Percentiles rank a stretch among this genome's conserved stretches.
Conservation (phyloP, 2,888 invertebrate genomes). For the Epistrophe grossulariae region DNA sequence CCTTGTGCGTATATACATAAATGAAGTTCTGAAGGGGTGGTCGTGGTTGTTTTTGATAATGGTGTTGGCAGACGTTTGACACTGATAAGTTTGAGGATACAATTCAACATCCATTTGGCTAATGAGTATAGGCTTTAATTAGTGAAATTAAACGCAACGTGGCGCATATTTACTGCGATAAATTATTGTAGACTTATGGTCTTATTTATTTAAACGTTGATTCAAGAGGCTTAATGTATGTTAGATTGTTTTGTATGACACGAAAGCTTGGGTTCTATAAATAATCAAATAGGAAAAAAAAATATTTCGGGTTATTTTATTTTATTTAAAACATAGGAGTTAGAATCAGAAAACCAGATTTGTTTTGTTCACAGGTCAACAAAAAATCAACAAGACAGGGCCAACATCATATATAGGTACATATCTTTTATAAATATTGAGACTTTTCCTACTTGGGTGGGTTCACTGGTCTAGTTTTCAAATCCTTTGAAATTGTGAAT, state of each 20-base stretch:
- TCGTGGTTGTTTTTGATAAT: conserved; percentile 34
- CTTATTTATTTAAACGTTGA: background rate
- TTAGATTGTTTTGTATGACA: conserved; percentile 31
- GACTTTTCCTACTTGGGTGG: too few relatives aligned
- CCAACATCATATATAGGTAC: too few relatives aligned
- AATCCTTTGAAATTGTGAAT: too few relatives aligned
- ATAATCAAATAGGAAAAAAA: too few relatives aligned
- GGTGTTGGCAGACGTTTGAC: conserved; percentile 54
- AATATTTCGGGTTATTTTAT: too few relatives aligned
- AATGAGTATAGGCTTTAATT: conserved; percentile 75
- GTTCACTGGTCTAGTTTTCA: too few relatives aligned
- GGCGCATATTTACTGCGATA: conserved; percentile 46
- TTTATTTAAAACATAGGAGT: too few relatives aligned
- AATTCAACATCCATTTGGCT: conserved; percentile 74
- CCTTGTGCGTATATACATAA: background rate
- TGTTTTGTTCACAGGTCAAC: too few relatives aligned
- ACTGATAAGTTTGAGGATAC: conserved; percentile 71
- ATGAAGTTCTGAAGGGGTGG: background rate
- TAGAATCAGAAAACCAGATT: too few relatives aligned
- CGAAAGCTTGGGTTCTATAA: too few relatives aligned
- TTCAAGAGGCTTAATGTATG: conserved; percentile 42
- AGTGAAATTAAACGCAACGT: conserved; percentile 73
- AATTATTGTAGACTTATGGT: conserved; percentile 2
- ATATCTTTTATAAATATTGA: too few relatives aligned
- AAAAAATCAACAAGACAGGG: too few relatives aligned